These are phyloP conservation scores for Rattus norvegicus DNA, from an alignment of 2,113 vertebrate species.

Conservation along the genomic window DNA sequence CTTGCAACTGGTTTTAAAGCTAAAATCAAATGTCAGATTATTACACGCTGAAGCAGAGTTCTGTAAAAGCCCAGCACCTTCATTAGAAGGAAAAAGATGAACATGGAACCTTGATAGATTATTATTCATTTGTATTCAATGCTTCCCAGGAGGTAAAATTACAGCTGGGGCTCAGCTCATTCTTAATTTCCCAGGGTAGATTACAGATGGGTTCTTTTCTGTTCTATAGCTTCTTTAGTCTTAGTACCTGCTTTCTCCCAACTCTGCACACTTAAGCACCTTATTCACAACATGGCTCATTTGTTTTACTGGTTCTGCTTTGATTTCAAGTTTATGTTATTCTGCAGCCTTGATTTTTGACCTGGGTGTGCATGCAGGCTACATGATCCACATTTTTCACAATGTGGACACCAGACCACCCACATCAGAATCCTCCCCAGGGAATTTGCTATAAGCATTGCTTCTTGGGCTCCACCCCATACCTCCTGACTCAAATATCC, in stretches of 20 bases:
- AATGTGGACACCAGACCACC: constrained; percentile 56
- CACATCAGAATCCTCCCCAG: constrained; percentile 46
- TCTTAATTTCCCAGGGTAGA: constrained; percentile 73
- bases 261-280: constrained; percentile 38
- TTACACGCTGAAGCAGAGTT: constrained; percentile 64
- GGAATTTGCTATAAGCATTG: constrained; percentile 33
- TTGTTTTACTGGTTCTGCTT: constrained; percentile 74
- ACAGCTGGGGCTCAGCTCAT: constrained; percentile 71
- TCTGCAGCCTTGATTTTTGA: constrained; percentile 68
- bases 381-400: constrained; percentile 50
- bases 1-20: constrained; percentile 11
- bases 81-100: not conserved
- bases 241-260: constrained; percentile 74
- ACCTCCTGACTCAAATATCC: constrained; percentile 46
- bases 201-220: constrained; percentile 74
- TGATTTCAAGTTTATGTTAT: constrained; percentile 58
- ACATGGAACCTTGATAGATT: constrained; percentile 64
- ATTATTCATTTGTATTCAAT: constrained; percentile 73
- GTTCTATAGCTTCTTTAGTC: constrained; percentile 73
- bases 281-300: constrained; percentile 55
- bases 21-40: constrained; percentile 67
- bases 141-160: constrained; percentile 75
- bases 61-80: constrained; percentile 53
- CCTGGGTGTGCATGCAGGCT: constrained; percentile 50
- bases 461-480: constrained; percentile 35